Base-by-base conservation (phyloP, 2,797 vertebrate species). In the Sebastes cheni region DNA sequence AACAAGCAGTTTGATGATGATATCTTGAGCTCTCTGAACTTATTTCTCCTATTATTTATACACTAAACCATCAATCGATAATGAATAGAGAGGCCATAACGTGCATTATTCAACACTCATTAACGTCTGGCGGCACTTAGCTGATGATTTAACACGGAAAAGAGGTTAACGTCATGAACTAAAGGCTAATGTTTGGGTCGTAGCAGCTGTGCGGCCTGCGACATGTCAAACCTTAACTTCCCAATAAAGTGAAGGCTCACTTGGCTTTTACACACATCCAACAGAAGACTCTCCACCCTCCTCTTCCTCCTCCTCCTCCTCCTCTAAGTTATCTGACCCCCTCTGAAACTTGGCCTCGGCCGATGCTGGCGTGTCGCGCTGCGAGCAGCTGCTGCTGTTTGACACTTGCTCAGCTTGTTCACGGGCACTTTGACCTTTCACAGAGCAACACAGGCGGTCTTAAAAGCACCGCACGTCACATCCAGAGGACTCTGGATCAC, bases 391-490 rank as follows among this genome's bases (percentile, higher is more conserved):
- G 81, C 79, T 75, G 67, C 82, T 72, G 70, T 79, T 67, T 72
- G 75, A 83, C 81, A 79, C 66, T 75, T 16, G 59, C 71, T 67
- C 66, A 54, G 67, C 80, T 83, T 86, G 86, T 81, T 80, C 81
- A 55, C 52, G 34, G 60, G 34, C 27, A 72, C 83, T 80, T 72
- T 88, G 86, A 87, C 83, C 88, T 84, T 52, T 74, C 62, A 20
- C 68, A 75, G 58, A 75, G 46, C 67, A 30, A 67, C 79, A 30
- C 36, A 32, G 68, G 77, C 72, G 79, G 75, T 83, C 69, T 69
- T 9, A 7, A 50, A 11, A 20, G 66, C 13, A 14, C 34, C 62
- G 13, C 34, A 68, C 32, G 59, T 81, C 76, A 77, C 5, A 39
- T 20, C 56, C 59, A 3, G 34, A 62, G 60, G 42, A n/a, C 34